These are phyloP conservation scores for Lepeophtheirus salmonis DNA, from an alignment of 1,140 invertebrate species.

Conservation along the genomic window DNA sequence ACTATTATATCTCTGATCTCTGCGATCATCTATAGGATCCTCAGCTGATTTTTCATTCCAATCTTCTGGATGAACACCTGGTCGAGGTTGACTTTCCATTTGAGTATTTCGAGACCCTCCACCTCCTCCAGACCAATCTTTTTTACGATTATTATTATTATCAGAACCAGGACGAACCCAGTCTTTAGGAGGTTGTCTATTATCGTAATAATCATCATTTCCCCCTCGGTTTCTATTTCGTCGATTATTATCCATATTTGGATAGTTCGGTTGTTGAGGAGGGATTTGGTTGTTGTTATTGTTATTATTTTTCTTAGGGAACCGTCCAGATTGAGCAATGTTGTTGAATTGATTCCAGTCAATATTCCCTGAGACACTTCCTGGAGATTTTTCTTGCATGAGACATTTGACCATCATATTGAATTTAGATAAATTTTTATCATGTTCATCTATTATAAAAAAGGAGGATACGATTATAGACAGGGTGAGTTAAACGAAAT, in stretches of 20 bases:
- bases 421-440: background rate
- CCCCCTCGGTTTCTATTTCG: background rate
- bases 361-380: background rate
- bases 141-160: background rate
- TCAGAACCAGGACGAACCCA: background rate
- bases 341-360: background rate
- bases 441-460: background rate
- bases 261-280: background rate
- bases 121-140: background rate
- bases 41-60: background rate
- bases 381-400: background rate
- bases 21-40: background rate
- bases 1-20: background rate
- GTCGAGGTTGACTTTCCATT: slow-evolving; percentile 1
- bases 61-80: slow-evolving; percentile 14
- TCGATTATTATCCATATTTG: background rate
- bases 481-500: too few species aligned
- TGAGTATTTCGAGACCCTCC: too few species aligned
- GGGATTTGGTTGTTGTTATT: background rate
- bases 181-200: background rate
- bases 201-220: background rate
- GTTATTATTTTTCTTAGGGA: too few species aligned
- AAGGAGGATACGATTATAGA: too few species aligned
- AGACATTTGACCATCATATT: slow-evolving; percentile 3
- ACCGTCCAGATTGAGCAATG: background rate